Conservation (phyloP, 2,888 invertebrate species). For the Tinea pellionella region DNA sequence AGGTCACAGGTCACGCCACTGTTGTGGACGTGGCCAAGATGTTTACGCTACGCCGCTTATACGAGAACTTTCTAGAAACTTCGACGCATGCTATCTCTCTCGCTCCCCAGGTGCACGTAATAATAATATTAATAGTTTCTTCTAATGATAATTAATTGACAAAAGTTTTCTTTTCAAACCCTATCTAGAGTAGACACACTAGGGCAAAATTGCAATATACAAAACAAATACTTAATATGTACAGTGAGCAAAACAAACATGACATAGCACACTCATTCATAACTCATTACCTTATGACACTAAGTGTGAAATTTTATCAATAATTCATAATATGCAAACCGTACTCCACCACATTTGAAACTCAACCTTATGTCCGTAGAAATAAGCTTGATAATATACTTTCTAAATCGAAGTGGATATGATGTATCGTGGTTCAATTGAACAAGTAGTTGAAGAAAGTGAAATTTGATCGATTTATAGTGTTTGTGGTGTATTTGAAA, state of each 20-base stretch:
- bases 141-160: no score
- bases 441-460: not conserved
- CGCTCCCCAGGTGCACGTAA: no score
- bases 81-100: no score
- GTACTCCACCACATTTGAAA: not conserved
- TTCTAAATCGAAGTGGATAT: not conserved
- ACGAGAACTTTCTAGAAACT: no score
- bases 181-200: no score
- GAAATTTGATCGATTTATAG: conserved; percentile 9
- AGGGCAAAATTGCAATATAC: no score
- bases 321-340: not conserved
- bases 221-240: not conserved
- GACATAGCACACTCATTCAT: not conserved
- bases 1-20: no score
- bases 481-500: not conserved
- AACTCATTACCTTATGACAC: conserved; percentile 4
- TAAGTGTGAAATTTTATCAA: not conserved
- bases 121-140: no score
- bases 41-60: no score
- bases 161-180: no score
- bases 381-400: not conserved
- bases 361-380: not conserved
- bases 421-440: not conserved
- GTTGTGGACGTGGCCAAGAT: no score
- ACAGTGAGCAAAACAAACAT: not conserved